phyloP scores from a whole-genome alignment of 1,140 invertebrate genomes.

The Drosophila funebris region DNA sequence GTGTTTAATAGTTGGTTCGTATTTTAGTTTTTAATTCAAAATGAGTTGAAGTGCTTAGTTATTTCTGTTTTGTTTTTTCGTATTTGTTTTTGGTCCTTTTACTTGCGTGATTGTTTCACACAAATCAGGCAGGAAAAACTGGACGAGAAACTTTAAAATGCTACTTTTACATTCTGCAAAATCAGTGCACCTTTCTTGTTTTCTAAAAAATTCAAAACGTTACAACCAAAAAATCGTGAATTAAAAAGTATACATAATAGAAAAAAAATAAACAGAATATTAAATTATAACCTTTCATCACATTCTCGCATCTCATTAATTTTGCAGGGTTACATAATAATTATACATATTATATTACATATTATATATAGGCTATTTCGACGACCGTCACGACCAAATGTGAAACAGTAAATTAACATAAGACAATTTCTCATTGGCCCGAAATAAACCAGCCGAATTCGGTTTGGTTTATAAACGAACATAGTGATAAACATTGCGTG shows the following conservation, averaged over 20 bases:
- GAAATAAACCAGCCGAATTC: too few species aligned
- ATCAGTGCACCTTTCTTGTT: conserved; percentile 83
- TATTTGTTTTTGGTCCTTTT: conserved; percentile 75
- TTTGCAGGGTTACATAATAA: not conserved
- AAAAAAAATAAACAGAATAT: conserved; percentile 1
- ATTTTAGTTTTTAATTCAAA: conserved; percentile 57
- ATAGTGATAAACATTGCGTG: too few species aligned
- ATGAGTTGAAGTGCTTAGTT: conserved; percentile 57
- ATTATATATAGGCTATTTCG: too few species aligned
- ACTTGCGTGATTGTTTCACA: conserved; percentile 73
- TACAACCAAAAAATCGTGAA: conserved; percentile 40
- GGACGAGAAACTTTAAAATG: conserved; percentile 83
- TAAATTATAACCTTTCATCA: not conserved
- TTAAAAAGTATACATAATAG: conserved; percentile 12
- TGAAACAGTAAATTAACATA: too few species aligned
- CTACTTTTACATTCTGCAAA: conserved; percentile 84
- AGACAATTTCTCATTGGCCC: too few species aligned
- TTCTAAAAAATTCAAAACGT: conserved; percentile 56
- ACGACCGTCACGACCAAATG: too few species aligned
- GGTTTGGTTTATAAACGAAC: too few species aligned
- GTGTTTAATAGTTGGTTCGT: conserved; percentile 33
- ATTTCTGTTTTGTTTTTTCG: conserved; percentile 38
- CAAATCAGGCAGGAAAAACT: conserved; percentile 82
- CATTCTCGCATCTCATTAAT: not conserved
- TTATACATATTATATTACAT: not conserved